Conservation (phyloP, 2,888 invertebrate genomes). For the Isotomurus palustris region DNA sequence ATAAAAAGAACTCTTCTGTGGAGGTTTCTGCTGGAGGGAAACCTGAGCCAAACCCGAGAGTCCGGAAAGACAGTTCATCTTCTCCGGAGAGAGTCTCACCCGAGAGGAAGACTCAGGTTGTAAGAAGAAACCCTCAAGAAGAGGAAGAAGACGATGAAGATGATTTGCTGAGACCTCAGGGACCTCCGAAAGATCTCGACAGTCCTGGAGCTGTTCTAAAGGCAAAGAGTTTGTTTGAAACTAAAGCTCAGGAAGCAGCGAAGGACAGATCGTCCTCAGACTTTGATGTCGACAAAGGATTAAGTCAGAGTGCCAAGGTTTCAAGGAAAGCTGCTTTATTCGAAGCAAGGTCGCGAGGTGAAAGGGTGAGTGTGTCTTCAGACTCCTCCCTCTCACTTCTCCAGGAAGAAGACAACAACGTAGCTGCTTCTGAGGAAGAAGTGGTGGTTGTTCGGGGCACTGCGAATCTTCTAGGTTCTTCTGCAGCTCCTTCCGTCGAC, state of each 20-base stretch:
- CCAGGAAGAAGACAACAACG: slow-evolving; percentile 20
- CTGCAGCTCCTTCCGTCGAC: too few relatives aligned
- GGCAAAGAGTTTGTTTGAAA: slow-evolving; percentile 68
- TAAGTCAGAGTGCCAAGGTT: slow-evolving; percentile 28
- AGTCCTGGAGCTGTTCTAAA: slow-evolving; percentile 58
- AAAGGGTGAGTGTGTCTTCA: slow-evolving; percentile 42
- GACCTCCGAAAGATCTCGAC: slow-evolving; percentile 52
- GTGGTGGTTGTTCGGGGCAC: too few relatives aligned
- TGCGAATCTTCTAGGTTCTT: too few relatives aligned
- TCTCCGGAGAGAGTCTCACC: not conserved
- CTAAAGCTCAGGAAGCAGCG: slow-evolving; percentile 52
- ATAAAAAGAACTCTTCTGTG: too few relatives aligned
- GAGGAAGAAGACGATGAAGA: slow-evolving; percentile 17
- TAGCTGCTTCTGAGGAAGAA: too few relatives aligned
- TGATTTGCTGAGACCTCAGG: slow-evolving; percentile 31
- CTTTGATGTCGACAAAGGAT: slow-evolving; percentile 23
- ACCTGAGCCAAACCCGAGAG: slow-evolving; percentile 37
- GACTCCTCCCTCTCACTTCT: slow-evolving; percentile 29
- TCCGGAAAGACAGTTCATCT: slow-evolving; percentile 17
- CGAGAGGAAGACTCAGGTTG: too few relatives aligned
- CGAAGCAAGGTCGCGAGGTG: slow-evolving; percentile 43
- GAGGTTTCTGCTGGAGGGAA: not conserved
- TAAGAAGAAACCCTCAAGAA: too few relatives aligned
- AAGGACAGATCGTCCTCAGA: slow-evolving; percentile 28
- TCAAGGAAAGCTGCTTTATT: slow-evolving; percentile 43